These are phyloP conservation scores for Neria commutata DNA, from an alignment of 2,888 invertebrate genomes.

Conservation along the genomic window DNA sequence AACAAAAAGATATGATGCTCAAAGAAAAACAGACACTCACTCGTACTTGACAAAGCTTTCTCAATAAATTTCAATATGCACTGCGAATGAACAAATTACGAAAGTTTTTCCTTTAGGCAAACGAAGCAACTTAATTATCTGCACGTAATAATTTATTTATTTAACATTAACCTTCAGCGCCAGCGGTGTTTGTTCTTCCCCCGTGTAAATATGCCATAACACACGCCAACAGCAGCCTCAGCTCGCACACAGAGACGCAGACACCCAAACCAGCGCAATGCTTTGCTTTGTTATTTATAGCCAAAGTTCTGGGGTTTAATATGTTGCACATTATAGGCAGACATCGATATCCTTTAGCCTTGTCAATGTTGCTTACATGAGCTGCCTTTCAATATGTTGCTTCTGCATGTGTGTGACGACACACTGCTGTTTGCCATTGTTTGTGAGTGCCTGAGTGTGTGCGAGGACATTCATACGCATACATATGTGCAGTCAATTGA, in stretches of 20 bases:
- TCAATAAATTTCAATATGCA: too few species aligned
- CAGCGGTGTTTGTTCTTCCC: too few species aligned
- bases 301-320: constrained; percentile 50
- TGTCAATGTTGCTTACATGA: constrained; percentile 56
- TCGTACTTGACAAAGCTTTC: too few species aligned
- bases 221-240: too few species aligned
- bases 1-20: too few species aligned
- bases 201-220: too few species aligned
- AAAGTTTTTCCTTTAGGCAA: too few species aligned
- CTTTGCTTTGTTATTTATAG: constrained; percentile 22
- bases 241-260: too few species aligned
- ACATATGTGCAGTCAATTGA: constrained; percentile 51
- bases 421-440: not conserved
- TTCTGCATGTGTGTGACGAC: constrained; percentile 11
- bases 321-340: constrained; percentile 57
- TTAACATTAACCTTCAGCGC: constrained; percentile 24
- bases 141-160: constrained; percentile 25
- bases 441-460: not conserved
- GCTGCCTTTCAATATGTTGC: constrained; percentile 50
- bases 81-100: too few species aligned
- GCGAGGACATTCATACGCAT: not conserved
- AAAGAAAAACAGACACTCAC: too few species aligned
- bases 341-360: constrained; percentile 57
- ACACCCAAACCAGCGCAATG: not conserved
- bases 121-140: constrained; percentile 21